Base-by-base conservation (phyloP, 2,113 vertebrate species). In the Toxotes jaculatrix region DNA sequence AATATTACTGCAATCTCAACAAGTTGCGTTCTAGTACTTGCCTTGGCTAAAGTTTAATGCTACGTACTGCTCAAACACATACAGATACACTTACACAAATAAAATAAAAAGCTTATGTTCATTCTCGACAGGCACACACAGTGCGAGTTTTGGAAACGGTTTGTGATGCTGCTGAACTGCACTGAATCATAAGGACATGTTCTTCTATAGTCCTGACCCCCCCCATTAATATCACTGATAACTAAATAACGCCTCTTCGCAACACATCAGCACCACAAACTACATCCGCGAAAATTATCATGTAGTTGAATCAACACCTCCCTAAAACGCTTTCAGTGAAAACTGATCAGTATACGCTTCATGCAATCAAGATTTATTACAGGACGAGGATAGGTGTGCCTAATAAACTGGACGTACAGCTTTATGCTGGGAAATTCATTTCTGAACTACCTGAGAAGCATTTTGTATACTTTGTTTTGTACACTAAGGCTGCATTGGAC, bases 1-100 rank as follows among this genome's bases (percentile, higher is more conserved):
- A 77, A 90, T 87, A 80, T 45, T 74, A 65, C 71, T 74, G 68
- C 82, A 42, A 59, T 68, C 53, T 78, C 57, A 4, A 77, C 59
- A 81, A 10, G 59, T 19, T 32, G 6, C 1, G 27, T 27, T 1
- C 51, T 0, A 3, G 56, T 10, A 11, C 32, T 66, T 65, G 16
- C 3, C 40, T 77, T 71, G 74, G 79, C 57, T n/a, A 11, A 32
- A 31, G 69, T 61, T 65, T 56, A 21, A 77, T 31, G 3, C 70
- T 80, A 67, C 73, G 60, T 42, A 38, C 23, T 32, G 21, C 59
- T 88, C 63, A 31, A 45, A 74, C 19, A 59, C 32, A n/a, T 40
- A 23, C 32, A 77, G 64, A 59, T 49, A 17, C 43, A 49, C 9
- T 17, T 3, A n/a, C n/a, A n/a, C n/a, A 76, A 49, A 55, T 31